phyloP scores from a whole-genome alignment of 1,140 invertebrate species.

The Maniola jurtina region DNA sequence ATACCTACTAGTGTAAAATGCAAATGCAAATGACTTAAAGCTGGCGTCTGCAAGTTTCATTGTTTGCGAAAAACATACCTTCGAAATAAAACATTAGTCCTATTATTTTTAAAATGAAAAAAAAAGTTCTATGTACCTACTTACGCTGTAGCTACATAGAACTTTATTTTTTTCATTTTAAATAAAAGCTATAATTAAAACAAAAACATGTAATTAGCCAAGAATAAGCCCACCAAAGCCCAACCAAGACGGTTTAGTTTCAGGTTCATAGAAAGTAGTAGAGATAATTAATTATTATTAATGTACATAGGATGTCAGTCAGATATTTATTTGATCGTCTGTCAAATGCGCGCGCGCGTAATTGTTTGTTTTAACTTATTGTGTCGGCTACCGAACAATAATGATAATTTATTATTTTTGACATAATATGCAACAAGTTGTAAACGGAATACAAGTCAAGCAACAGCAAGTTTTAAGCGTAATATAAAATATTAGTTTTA shows the following conservation, averaged over 20 bases:
- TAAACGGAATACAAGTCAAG: neutral
- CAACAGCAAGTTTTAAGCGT: neutral
- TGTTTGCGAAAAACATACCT: no score
- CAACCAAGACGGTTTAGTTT: slow-evolving; percentile 3
- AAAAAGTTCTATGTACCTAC: no score
- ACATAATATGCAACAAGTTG: neutral
- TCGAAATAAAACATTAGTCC: no score
- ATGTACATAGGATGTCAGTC: neutral
- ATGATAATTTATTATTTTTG: neutral
- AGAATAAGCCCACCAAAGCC: slow-evolving; percentile 9
- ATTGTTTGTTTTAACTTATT: slow-evolving; percentile 5
- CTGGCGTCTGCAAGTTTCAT: no score
- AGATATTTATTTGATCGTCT: neutral
- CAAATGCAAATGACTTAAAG: no score
- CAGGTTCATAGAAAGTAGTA: neutral
- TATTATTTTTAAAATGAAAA: no score
- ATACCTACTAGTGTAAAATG: no score
- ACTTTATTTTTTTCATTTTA: no score
- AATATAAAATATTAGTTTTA: no score
- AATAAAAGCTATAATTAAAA: no score
- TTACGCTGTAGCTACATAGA: no score
- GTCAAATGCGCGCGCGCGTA: slow-evolving; percentile 4
- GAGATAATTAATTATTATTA: slow-evolving; percentile 4
- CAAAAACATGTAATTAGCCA: neutral
- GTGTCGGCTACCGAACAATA: neutral